phyloP scores from a whole-genome alignment of 2,113 vertebrate species.

The Mustelus asterias region DNA sequence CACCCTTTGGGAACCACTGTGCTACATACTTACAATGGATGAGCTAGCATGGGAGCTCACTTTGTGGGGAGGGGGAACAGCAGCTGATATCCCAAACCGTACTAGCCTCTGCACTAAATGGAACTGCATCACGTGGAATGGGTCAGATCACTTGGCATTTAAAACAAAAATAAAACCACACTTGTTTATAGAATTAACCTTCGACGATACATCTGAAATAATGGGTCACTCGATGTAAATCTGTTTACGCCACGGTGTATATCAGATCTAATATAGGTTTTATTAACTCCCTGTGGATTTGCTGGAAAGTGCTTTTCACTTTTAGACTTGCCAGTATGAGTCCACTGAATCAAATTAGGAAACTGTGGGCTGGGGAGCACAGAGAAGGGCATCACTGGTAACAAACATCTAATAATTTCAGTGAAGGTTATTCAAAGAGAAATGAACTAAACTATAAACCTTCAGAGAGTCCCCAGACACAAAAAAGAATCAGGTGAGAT shows the following conservation, averaged over 20 bases:
- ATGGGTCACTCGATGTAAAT: not conserved
- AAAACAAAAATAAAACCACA: not conserved
- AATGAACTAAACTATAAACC: not conserved
- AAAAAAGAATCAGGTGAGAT: not conserved
- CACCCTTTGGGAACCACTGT: no score
- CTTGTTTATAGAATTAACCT: not conserved
- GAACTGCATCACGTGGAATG: not conserved
- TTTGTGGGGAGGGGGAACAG: not conserved
- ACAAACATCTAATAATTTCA: not conserved
- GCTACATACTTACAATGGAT: not conserved
- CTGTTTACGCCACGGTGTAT: not conserved
- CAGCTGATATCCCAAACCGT: not conserved
- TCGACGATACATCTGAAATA: not conserved
- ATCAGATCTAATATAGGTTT: not conserved
- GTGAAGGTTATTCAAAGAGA: not conserved
- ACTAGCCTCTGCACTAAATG: not conserved
- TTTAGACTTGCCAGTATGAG: not conserved
- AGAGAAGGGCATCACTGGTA: not conserved
- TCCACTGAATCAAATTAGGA: not conserved
- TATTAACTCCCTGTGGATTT: not conserved
- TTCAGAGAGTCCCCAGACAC: not conserved
- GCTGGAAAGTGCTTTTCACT: not conserved
- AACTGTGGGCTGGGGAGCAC: not conserved
- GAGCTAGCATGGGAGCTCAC: not conserved
- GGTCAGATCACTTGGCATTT: not conserved